phyloP scores from a whole-genome alignment of 2,888 invertebrate species.

The Microctonus hyperodae region DNA sequence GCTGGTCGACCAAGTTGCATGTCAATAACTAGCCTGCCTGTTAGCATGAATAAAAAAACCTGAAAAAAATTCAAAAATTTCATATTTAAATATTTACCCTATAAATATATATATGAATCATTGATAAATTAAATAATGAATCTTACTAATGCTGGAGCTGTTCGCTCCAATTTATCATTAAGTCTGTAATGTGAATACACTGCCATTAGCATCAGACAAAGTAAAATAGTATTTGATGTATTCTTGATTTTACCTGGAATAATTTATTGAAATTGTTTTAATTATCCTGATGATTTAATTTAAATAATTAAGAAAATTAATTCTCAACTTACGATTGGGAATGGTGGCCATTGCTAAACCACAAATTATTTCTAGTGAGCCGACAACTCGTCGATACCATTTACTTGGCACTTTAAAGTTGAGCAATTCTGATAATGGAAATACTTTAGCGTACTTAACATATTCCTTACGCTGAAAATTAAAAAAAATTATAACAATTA shows the following conservation, averaged over 20 bases:
- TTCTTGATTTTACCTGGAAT: constrained; percentile 89
- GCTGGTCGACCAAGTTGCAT: constrained; percentile 69
- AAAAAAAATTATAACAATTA: constrained; percentile 10
- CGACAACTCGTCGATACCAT: constrained; percentile 88
- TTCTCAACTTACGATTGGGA: constrained; percentile 77
- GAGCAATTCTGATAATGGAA: constrained; percentile 80
- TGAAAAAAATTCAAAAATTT: too few relatives aligned
- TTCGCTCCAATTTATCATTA: constrained; percentile 89
- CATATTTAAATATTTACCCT: constrained; percentile 2
- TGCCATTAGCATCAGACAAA: constrained; percentile 85
- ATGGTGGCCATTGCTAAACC: constrained; percentile 83
- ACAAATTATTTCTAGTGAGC: constrained; percentile 83
- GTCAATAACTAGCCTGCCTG: constrained; percentile 86
- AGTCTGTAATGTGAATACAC: constrained; percentile 94
- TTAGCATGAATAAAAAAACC: constrained; percentile 89
- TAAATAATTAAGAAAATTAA: constrained; percentile 11
- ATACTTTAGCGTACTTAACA: constrained; percentile 95
- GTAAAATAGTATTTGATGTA: constrained; percentile 83
- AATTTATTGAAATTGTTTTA: constrained; percentile 17
- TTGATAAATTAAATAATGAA: neutral
- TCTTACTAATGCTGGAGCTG: constrained; percentile 83
- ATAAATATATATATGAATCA: neutral
- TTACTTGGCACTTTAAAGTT: constrained; percentile 91
- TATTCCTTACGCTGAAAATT: constrained; percentile 87
- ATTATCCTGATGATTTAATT: constrained; percentile 6